Percentiles rank a stretch among this genome's conserved stretches.
Evolutionary conservation across 2,888 invertebrate species (phyloP).

Genomic region (Drosophila kokeensis): DNA sequence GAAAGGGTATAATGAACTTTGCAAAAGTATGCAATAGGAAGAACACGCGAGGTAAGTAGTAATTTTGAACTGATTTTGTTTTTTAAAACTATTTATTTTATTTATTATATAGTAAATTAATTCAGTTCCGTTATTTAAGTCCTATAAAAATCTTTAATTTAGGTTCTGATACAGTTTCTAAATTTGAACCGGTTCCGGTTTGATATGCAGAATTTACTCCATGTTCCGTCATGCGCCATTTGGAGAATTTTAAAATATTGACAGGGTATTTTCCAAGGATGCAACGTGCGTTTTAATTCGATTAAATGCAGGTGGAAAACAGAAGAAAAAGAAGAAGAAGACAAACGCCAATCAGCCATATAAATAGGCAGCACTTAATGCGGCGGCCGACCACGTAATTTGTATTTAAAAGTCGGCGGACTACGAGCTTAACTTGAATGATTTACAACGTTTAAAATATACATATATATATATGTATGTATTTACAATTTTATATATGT

Average conservation of each 20-base stretch:
- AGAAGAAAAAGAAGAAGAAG: constrained; percentile 15
- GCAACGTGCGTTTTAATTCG: constrained; percentile 39
- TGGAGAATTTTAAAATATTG: background rate
- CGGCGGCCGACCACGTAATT: constrained; percentile 56
- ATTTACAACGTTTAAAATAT: constrained; percentile 51
- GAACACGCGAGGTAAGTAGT: background rate
- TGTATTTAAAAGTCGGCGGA: constrained; percentile 48
- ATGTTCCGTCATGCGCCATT: background rate
- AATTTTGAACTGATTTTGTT: background rate
- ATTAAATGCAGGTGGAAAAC: constrained; percentile 37
- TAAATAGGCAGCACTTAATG: constrained; percentile 60
- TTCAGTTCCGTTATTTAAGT: background rate
- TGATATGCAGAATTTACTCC: background rate
- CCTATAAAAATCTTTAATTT: background rate
- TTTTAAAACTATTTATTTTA: background rate
- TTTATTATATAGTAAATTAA: background rate
- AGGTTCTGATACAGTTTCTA: background rate
- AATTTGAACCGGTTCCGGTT: background rate
- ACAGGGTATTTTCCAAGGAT: constrained; percentile 1
- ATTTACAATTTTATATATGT: background rate
- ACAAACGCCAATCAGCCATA: constrained; percentile 36
- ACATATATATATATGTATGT: background rate
- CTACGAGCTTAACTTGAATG: constrained; percentile 59
- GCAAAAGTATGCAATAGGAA: background rate
- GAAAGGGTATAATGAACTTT: background rate